Evolutionary conservation across 1,140 invertebrate genomes (phyloP).

Genomic region (Thaumetopoea pityocampa): DNA sequence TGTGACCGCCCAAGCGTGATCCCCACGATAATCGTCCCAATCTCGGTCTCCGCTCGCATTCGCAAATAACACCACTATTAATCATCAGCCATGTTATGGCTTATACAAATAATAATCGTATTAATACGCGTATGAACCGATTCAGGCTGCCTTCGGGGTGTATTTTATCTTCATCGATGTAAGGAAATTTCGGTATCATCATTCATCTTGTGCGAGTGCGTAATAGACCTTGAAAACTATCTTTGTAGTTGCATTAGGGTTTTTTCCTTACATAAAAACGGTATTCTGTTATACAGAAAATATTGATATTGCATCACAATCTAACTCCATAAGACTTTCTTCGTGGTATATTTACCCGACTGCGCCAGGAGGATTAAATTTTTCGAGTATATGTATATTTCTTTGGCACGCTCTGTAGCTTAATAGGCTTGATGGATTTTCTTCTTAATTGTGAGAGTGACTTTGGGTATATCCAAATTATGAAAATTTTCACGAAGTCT

Average conservation of each 20-base stretch:
- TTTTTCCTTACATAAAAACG: too few species aligned
- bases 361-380: too few species aligned
- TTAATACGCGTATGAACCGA: conserved; percentile 9
- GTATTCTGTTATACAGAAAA: conserved; percentile 1
- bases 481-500: too few species aligned
- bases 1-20: conserved; percentile 50
- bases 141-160: conserved; percentile 2
- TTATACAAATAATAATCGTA: conserved; percentile 15
- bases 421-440: too few species aligned
- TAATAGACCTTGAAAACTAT: conserved; percentile 11
- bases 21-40: conserved; percentile 49
- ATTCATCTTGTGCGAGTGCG: conserved; percentile 6
- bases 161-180: conserved; percentile 5
- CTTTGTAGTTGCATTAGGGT: conserved; percentile 9
- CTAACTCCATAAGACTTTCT: too few species aligned
- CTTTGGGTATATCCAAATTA: too few species aligned
- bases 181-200: conserved; percentile 4
- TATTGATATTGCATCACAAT: too few species aligned
- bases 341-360: too few species aligned
- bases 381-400: too few species aligned
- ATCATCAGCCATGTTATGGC: conserved; percentile 27
- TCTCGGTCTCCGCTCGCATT: conserved; percentile 32
- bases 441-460: too few species aligned
- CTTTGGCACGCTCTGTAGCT: too few species aligned
- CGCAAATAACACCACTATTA: conserved; percentile 35